Evolutionary conservation across 2,888 invertebrate genomes (phyloP), one percentile per base, ranked within the genome.

Genomic region (Conistra vaccinii): DNA sequence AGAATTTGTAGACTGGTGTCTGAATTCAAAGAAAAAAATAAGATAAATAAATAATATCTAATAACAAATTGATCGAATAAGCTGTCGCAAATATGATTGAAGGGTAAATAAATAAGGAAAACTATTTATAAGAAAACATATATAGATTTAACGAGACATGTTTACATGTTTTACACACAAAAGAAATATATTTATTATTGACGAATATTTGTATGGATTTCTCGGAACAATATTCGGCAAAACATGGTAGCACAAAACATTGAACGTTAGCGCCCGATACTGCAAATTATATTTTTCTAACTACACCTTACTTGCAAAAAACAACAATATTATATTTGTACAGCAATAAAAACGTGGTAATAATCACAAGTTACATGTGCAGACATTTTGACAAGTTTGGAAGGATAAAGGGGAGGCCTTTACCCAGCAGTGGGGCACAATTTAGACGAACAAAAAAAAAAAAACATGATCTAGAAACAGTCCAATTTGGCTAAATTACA

Each of bases 31-130:
- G 26, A 73, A 68, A 7, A 57, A 58, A 55, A 53, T 48, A 45
- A 73, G 32, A n/a, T n/a, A n/a, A n/a, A n/a, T n/a, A n/a, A n/a
- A n/a, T n/a, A n/a, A n/a, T 61, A 67, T 29, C 45, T 62, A 63
- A 26, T 35, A 78, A 55, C n/a, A 68, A 65, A 69, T 42, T 65
- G n/a, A 39, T 48, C 10, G 9, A 78, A 45, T 65, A 60, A 65
- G 51, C 62, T 65, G 53, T 65, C 53, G 23, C 39, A 60, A 26
- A 68, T 17, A 68, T 58, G 57, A 73, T 45, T 73, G 68, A 73
- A 68, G 53, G 45, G 29, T 45, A 55, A 62, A 58, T 63, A 42
- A 42, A 66, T 58, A 69, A 75, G 39, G 26, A 74, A 80, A 80
- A 80, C 66, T 62, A 53, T 51, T 45, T 29, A 53, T 39, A 68